Conservation (phyloP, 2,888 invertebrate genomes). For the Macropis europaea region DNA sequence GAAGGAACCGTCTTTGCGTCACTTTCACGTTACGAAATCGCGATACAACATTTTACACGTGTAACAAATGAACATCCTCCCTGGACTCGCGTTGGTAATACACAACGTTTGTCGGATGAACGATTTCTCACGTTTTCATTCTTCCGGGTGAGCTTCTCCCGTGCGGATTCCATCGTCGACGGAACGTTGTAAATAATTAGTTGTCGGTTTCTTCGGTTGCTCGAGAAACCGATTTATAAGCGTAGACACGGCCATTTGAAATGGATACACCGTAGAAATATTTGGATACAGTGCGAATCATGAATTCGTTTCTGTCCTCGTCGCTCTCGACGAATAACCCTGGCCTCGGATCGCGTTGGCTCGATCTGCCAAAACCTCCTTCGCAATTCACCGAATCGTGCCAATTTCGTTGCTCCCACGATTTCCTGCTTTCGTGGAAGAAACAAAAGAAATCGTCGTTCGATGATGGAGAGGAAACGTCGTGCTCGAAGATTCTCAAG, state of each 20-base stretch:
- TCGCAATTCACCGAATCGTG: not conserved
- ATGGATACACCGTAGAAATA: not conserved
- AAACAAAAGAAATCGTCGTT: not conserved
- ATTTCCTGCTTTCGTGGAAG: not conserved
- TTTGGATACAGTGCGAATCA: not conserved
- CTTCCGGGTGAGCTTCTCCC: too few relatives aligned
- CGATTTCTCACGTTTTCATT: too few relatives aligned
- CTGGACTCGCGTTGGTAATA: too few relatives aligned
- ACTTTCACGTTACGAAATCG: not conserved
- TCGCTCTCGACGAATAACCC: constrained; percentile 3
- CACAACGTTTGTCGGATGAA: too few relatives aligned
- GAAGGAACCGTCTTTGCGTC: too few relatives aligned
- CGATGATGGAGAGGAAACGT: not conserved
- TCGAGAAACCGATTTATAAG: not conserved
- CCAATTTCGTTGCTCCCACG: constrained; percentile 20
- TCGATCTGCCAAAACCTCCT: constrained; percentile 13
- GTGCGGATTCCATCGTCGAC: not conserved
- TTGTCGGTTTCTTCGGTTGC: not conserved
- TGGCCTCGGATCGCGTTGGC: not conserved
- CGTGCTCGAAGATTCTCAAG: constrained; percentile 18
- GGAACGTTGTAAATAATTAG: too few relatives aligned
- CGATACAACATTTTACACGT: not conserved
- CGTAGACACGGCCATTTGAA: not conserved
- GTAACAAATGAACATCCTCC: too few relatives aligned
- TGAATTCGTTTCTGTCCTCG: constrained; percentile 1